Conservation (phyloP, 2,888 invertebrate species). For the Bellardia pandia region DNA sequence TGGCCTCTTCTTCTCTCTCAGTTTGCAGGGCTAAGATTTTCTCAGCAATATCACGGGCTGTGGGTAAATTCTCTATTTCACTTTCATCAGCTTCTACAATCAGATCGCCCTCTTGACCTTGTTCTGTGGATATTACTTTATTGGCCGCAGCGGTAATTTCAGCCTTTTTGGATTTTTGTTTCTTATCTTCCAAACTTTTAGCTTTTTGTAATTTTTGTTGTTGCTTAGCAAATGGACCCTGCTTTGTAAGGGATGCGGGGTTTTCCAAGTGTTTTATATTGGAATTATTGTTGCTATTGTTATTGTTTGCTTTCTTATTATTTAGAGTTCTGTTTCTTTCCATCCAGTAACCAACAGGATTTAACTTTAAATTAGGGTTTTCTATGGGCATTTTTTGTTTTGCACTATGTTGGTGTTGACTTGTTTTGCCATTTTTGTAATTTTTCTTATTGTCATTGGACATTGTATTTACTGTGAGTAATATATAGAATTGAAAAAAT, state of each 20-base stretch:
- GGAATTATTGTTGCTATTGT: slow-evolving; percentile 21
- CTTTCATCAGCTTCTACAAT: no score
- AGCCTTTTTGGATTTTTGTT: slow-evolving; percentile 78
- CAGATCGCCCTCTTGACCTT: no score
- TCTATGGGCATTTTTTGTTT: no score
- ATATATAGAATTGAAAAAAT: background rate
- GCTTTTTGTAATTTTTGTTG: slow-evolving; percentile 78
- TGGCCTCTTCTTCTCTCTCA: no score
- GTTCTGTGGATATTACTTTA: slow-evolving; percentile 65
- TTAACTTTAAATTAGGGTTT: slow-evolving; percentile 73
- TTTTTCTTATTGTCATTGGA: slow-evolving; percentile 35
- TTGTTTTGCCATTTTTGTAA: slow-evolving; percentile 24
- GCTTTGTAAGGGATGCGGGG: slow-evolving; percentile 65
- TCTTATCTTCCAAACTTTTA: slow-evolving; percentile 78
- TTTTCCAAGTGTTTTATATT: slow-evolving; percentile 20
- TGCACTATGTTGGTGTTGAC: no score
- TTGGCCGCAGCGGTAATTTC: slow-evolving; percentile 40
- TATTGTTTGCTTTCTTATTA: slow-evolving; percentile 50
- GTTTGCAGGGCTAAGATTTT: no score
- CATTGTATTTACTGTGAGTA: background rate
- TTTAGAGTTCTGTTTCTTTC: slow-evolving; percentile 63
- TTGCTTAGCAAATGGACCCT: slow-evolving; percentile 78
- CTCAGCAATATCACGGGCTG: no score
- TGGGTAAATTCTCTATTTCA: no score
- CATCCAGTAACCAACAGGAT: slow-evolving; percentile 76